These are phyloP conservation scores for Lucilia cuprina DNA, from an alignment of 1,140 invertebrate genomes.

Conservation along the genomic window DNA sequence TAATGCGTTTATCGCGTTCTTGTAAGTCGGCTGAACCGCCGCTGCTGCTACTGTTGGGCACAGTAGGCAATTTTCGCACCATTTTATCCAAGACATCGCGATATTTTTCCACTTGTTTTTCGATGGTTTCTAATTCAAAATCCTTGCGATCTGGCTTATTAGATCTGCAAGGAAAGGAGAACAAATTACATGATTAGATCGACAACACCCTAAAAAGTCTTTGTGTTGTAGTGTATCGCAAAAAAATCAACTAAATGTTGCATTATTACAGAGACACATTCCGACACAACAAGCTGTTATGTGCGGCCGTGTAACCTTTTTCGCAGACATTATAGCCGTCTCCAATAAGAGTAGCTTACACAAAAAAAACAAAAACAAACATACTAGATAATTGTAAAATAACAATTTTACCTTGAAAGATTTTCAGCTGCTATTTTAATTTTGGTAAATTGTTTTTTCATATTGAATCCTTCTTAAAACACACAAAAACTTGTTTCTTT, in stretches of 20 bases:
- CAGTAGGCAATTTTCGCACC: constrained; percentile 69
- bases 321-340: background rate
- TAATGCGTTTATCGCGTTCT: constrained; percentile 78
- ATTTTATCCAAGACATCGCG: constrained; percentile 75
- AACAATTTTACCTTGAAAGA: constrained; percentile 55
- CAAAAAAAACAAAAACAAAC: background rate
- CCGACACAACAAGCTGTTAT: background rate
- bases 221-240: background rate
- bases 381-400: background rate
- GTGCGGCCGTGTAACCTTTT: background rate
- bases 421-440: constrained; percentile 63
- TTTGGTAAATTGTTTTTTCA: constrained; percentile 63
- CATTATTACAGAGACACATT: background rate
- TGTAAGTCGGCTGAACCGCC: constrained; percentile 63
- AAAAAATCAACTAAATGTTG: background rate
- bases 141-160: constrained; percentile 79
- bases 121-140: constrained; percentile 85
- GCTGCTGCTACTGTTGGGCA: constrained; percentile 40
- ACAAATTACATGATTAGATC: constrained; percentile 24
- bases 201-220: constrained; percentile 23
- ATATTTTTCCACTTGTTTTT: constrained; percentile 86
- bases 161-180: constrained; percentile 65
- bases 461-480: constrained; percentile 46
- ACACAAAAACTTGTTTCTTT: background rate
- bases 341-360: background rate